Conservation (phyloP, 2,888 invertebrate genomes). For the Pinctada fucata region DNA sequence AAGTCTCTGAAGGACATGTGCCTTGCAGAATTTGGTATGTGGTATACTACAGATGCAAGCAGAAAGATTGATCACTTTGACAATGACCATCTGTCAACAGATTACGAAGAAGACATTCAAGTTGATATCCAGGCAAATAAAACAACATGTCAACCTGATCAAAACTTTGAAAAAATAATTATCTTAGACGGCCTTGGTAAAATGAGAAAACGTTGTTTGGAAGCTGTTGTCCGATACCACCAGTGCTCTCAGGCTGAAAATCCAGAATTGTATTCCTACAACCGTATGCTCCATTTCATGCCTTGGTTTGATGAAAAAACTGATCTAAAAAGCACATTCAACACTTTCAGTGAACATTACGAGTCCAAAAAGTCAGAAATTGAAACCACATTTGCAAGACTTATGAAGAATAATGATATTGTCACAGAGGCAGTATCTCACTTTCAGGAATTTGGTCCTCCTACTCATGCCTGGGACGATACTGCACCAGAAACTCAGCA, state of each 20-base stretch:
- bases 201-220: slow-evolving; percentile 34
- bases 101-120: slow-evolving; percentile 16
- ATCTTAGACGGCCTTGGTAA: slow-evolving; percentile 26
- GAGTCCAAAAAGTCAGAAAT: slow-evolving; percentile 29
- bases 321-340: slow-evolving; percentile 28
- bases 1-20: slow-evolving; percentile 59
- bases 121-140: slow-evolving; percentile 2
- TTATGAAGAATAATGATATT: slow-evolving; percentile 32
- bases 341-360: slow-evolving; percentile 34
- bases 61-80: slow-evolving; percentile 1
- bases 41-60: slow-evolving; percentile 19
- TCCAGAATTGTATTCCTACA: slow-evolving; percentile 39
- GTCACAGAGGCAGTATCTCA: slow-evolving; percentile 31
- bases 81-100: slow-evolving; percentile 4
- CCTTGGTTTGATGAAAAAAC: slow-evolving; percentile 38
- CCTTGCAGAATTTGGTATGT: slow-evolving; percentile 64
- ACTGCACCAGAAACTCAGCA: slow-evolving; percentile 25
- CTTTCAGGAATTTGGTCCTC: slow-evolving; percentile 35
- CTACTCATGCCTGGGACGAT: slow-evolving; percentile 31
- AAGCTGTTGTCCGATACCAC: slow-evolving; percentile 37
- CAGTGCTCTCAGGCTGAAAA: slow-evolving; percentile 37
- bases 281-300: slow-evolving; percentile 34
- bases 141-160: not conserved
- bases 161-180: slow-evolving; percentile 11
- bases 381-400: slow-evolving; percentile 13